Evolutionary conservation across 2,113 vertebrate species (phyloP).

Genomic region (Myocastor coypus): DNA sequence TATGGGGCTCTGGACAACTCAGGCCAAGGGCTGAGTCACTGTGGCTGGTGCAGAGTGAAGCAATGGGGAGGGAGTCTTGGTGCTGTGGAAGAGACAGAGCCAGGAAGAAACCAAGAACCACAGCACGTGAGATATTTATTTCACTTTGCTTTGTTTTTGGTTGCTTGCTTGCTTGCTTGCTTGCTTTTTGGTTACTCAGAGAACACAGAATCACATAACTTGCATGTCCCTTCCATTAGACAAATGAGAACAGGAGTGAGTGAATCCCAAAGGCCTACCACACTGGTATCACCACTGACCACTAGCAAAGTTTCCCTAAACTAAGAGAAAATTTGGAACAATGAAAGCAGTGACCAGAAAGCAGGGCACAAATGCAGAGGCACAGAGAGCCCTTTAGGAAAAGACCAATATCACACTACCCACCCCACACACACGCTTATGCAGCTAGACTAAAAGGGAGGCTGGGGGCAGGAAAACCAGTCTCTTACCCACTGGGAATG

Average conservation of each 20-base stretch:
- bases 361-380: slow-evolving; percentile 27
- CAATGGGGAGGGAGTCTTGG: not conserved
- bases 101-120: not conserved
- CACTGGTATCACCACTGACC: too few species aligned
- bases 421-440: too few species aligned
- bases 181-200: not conserved
- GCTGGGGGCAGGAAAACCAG: not conserved
- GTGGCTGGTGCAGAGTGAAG: not conserved
- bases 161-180: too few species aligned
- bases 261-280: not conserved
- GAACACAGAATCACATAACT: not conserved
- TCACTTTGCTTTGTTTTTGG: not conserved
- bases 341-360: not conserved
- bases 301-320: not conserved
- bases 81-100: not conserved
- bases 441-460: fast-evolving
- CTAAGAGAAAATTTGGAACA: not conserved
- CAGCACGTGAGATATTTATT: not conserved
- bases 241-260: not conserved
- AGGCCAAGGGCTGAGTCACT: not conserved
- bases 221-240: not conserved
- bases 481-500: not conserved
- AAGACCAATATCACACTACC: not conserved
- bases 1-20: not conserved
- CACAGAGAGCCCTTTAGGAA: not conserved